These are phyloP conservation scores for Artibeus jamaicensis DNA, from an alignment of 2,797 vertebrate genomes.

Conservation along the genomic window DNA sequence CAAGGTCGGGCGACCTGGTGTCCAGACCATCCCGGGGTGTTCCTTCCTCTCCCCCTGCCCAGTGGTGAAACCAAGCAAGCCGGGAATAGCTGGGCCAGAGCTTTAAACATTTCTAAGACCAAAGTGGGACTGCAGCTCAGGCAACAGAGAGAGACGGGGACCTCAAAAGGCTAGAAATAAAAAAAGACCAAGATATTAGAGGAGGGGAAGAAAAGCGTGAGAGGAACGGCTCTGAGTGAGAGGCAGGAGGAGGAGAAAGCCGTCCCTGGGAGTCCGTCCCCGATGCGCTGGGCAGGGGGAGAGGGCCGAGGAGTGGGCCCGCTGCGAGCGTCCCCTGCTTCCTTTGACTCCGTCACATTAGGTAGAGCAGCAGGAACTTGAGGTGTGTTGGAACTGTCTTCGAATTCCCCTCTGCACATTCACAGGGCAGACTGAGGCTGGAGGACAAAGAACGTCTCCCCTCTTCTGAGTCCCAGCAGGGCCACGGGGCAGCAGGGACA, in stretches of 20 bases:
- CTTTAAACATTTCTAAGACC: neutral
- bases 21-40: neutral
- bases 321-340: neutral
- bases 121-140: neutral
- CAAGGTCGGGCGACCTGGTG: neutral
- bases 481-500: neutral
- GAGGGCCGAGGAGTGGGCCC: rapidly evolving
- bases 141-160: neutral
- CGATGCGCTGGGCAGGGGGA: neutral
- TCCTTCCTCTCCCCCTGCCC: neutral
- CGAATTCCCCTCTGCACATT: neutral
- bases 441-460: neutral
- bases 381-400: neutral
- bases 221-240: neutral
- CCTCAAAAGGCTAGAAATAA: neutral
- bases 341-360: neutral
- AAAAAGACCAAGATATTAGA: neutral
- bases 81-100: neutral
- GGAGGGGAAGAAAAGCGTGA: neutral
- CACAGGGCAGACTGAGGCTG: neutral
- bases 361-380: neutral
- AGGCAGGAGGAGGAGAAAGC: neutral
- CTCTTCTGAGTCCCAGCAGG: neutral
- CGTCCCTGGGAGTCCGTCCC: neutral
- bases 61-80: neutral